These are phyloP conservation scores for Hepsetus odoe DNA, from an alignment of 2,113 vertebrate genomes.

Conservation along the genomic window DNA sequence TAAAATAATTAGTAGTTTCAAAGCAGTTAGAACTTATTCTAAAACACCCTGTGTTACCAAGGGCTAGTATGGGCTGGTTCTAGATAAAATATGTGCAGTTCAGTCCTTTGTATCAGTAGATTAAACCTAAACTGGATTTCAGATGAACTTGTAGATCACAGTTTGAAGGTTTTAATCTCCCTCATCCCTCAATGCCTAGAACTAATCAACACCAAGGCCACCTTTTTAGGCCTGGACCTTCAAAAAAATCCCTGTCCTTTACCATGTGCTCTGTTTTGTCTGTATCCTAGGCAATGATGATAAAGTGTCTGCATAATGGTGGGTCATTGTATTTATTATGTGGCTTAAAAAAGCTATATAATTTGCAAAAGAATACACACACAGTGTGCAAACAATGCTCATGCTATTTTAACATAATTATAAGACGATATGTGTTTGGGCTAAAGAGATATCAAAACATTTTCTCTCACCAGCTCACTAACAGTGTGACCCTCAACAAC, in stretches of 20 bases:
- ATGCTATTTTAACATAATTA: not conserved
- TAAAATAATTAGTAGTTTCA: not conserved
- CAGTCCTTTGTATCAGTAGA: not conserved
- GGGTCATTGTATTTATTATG: not conserved
- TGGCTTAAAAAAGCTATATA: not conserved
- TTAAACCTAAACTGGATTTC: not conserved
- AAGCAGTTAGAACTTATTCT: not conserved
- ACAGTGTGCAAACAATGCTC: not conserved
- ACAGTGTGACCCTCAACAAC: not conserved
- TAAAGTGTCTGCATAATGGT: not conserved
- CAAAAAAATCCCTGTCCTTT: not conserved
- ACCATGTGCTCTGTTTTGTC: not conserved
- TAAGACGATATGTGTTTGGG: not conserved
- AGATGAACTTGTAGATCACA: not conserved
- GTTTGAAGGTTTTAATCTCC: not conserved
- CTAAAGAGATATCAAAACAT: not conserved
- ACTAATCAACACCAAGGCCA: not conserved
- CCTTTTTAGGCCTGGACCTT: not conserved
- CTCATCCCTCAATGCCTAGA: not conserved
- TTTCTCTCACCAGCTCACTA: not conserved
- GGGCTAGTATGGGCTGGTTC: not conserved
- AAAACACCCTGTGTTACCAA: not conserved
- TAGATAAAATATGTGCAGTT: not conserved
- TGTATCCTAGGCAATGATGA: constrained; percentile 32
- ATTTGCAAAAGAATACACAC: not conserved